Conservation (phyloP, 2,888 invertebrate species). For the Trypoxylon attenuatum region DNA sequence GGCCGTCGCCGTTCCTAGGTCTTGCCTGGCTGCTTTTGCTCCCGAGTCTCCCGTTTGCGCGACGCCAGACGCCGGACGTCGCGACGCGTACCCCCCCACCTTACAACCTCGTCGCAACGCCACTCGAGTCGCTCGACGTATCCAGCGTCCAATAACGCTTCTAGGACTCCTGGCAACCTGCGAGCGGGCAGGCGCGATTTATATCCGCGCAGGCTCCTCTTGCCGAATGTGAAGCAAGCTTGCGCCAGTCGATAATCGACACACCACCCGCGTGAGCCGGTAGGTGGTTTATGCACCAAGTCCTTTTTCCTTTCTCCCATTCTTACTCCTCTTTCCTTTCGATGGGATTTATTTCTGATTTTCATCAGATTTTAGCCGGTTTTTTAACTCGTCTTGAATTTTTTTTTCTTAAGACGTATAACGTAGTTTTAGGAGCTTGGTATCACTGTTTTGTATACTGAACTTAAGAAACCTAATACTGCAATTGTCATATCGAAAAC, state of each 20-base stretch:
- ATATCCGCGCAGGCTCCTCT: conserved; percentile 35
- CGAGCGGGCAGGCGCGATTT: conserved; percentile 57
- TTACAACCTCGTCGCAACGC: conserved; percentile 5
- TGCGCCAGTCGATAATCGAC: conserved; percentile 55
- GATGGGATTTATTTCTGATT: too few relatives aligned
- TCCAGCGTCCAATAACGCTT: conserved; percentile 6
- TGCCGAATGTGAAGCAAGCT: conserved; percentile 13
- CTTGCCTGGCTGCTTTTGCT: conserved; percentile 66
- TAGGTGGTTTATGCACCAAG: neutral
- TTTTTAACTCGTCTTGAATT: too few relatives aligned
- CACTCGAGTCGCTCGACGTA: neutral
- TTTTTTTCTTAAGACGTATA: too few relatives aligned
- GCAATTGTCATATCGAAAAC: too few relatives aligned
- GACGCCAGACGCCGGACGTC: conserved; percentile 65
- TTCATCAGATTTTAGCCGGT: too few relatives aligned
- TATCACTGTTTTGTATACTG: too few relatives aligned
- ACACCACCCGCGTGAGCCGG: neutral
- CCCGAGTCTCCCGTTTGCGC: conserved; percentile 56
- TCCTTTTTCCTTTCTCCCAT: neutral
- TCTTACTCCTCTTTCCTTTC: neutral
- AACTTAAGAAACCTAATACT: too few relatives aligned
- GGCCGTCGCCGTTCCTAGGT: conserved; percentile 70
- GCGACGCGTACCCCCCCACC: conserved; percentile 58
- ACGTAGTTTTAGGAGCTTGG: too few relatives aligned
- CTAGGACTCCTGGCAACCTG: neutral